Percentiles rank a stretch among this genome's conserved stretches.
phyloP scores from a whole-genome alignment of 2,113 vertebrate species.

The Stegostoma tigrinum region DNA sequence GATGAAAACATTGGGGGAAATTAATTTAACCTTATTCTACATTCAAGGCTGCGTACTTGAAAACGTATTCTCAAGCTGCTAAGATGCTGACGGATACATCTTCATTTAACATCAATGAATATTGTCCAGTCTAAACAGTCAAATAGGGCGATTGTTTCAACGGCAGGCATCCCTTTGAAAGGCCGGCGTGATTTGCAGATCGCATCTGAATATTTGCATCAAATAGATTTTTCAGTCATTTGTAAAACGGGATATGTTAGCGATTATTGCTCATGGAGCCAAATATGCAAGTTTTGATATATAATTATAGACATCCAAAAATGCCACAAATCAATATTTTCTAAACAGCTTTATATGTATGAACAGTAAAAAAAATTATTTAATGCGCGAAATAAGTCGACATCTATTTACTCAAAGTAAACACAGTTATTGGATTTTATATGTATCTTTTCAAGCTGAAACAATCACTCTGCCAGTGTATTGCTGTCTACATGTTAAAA shows the following conservation, averaged over 20 bases:
- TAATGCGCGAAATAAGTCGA: background rate
- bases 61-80: background rate
- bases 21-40: background rate
- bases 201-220: background rate
- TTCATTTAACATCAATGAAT: background rate
- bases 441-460: background rate
- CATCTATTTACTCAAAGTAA: background rate
- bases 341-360: background rate
- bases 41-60: background rate
- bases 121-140: background rate
- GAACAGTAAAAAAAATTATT: too few species aligned
- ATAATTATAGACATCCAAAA: background rate
- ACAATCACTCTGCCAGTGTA: background rate
- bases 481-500: background rate
- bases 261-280: background rate
- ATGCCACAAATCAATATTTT: background rate
- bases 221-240: background rate
- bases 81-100: background rate
- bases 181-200: background rate
- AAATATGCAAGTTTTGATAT: background rate
- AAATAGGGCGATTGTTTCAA: background rate
- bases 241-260: background rate
- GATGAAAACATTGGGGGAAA: background rate
- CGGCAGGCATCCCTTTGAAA: background rate
- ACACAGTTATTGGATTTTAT: background rate